A percentile compares a stretch with the other conserved stretches of the same genome.
Evolutionary conservation across 2,888 invertebrate genomes (phyloP).

Genomic region (Unio delphinus): DNA sequence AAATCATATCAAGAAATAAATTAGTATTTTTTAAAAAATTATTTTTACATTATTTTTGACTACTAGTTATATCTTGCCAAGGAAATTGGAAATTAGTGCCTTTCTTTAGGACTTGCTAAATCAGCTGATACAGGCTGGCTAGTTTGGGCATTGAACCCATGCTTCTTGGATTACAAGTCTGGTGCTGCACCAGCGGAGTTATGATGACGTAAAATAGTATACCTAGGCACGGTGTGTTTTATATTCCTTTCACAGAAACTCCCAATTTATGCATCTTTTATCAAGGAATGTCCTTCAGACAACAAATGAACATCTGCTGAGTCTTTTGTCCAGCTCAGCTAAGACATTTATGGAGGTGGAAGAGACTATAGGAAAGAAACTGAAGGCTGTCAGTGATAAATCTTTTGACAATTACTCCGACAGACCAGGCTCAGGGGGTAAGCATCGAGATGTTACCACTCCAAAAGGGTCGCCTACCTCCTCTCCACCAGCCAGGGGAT

Average conservation of each 20-base stretch:
- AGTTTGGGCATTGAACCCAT: too few species aligned
- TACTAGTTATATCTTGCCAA: too few species aligned
- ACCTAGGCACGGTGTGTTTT: too few species aligned
- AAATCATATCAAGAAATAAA: too few species aligned
- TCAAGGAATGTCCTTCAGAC: conserved; percentile 53
- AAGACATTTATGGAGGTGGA: conserved; percentile 62
- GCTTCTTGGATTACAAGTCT: too few species aligned
- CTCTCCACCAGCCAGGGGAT: conserved; percentile 15
- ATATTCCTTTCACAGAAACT: not conserved
- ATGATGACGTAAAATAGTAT: too few species aligned
- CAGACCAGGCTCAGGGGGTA: conserved; percentile 20
- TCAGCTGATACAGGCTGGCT: too few species aligned
- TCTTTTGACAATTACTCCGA: conserved; percentile 12
- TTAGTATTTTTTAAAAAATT: too few species aligned
- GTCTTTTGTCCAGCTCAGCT: conserved; percentile 62
- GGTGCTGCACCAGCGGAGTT: too few species aligned
- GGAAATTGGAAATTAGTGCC: too few species aligned
- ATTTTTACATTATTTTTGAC: too few species aligned
- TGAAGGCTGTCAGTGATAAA: conserved; percentile 35
- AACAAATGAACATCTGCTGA: conserved; percentile 62
- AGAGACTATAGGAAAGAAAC: conserved; percentile 60
- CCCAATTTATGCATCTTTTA: not conserved
- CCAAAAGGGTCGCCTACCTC: conserved; percentile 25
- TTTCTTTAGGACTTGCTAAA: too few species aligned
- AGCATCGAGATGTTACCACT: conserved; percentile 22